Percentiles rank a stretch among this genome's conserved stretches.
Conservation (phyloP, 2,113 vertebrate genomes). For the Heptranchias perlo region DNA sequence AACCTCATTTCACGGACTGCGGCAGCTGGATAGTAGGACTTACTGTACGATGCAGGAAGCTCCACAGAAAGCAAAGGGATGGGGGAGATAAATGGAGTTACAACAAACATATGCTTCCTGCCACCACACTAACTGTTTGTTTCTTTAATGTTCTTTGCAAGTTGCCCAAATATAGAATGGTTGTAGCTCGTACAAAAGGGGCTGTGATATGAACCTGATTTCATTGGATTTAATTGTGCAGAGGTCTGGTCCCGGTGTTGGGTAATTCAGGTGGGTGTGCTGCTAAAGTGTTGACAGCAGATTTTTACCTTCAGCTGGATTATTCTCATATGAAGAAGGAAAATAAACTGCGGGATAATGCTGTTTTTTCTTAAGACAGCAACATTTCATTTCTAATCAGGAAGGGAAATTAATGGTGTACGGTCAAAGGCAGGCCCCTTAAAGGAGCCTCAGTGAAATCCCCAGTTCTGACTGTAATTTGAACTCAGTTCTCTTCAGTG, state of each 20-base stretch:
- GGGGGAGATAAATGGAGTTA: background rate
- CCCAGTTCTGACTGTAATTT: background rate
- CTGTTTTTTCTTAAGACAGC: background rate
- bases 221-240: background rate
- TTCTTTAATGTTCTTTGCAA: background rate
- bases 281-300: background rate
- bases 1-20: background rate
- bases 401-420: background rate
- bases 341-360: background rate
- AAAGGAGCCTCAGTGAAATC: background rate
- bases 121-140: background rate
- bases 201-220: background rate
- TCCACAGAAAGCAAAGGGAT: background rate
- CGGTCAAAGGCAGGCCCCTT: background rate
- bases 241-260: background rate
- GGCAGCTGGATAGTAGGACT: background rate
- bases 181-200: background rate
- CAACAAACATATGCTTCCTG: background rate
- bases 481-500: background rate
- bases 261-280: background rate
- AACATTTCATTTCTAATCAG: background rate
- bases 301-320: background rate
- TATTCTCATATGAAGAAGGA: no score
- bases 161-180: background rate
- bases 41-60: background rate